phyloP scores from a whole-genome alignment of 2,888 invertebrate species.

The Gandaritis pyraliata region DNA sequence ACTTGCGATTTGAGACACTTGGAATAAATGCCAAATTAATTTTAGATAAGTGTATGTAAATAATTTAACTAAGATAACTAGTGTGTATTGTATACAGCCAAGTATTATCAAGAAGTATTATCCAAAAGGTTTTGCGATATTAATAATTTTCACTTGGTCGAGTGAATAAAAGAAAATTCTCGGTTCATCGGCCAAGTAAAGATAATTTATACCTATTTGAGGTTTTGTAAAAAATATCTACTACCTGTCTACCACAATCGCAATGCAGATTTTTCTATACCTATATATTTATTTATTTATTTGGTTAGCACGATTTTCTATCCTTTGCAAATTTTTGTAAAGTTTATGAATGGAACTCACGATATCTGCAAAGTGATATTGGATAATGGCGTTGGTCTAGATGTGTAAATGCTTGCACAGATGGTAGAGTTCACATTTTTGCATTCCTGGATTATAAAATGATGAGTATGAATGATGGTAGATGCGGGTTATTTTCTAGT shows the following conservation, averaged over 20 bases:
- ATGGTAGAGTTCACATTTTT: slow-evolving; percentile 4
- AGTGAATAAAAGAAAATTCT: no score
- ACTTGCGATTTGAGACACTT: slow-evolving; percentile 37
- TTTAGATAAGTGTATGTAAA: slow-evolving; percentile 21
- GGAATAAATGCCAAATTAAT: slow-evolving; percentile 37
- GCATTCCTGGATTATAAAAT: slow-evolving; percentile 8
- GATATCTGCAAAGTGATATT: slow-evolving; percentile 12
- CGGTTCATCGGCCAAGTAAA: no score
- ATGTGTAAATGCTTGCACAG: slow-evolving; percentile 11
- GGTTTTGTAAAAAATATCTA: no score
- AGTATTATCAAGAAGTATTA: no score
- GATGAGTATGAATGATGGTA: slow-evolving; percentile 8
- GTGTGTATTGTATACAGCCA: background rate
- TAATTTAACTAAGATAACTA: slow-evolving; percentile 17
- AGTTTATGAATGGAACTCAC: slow-evolving; percentile 10
- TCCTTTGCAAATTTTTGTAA: background rate
- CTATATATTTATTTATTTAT: no score
- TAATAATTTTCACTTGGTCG: no score
- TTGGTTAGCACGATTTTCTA: no score
- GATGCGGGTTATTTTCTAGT: slow-evolving; percentile 4
- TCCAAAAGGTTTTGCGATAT: no score
- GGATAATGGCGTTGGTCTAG: slow-evolving; percentile 13
- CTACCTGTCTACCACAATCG: no score
- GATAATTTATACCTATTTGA: no score
- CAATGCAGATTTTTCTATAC: no score